Evolutionary conservation across 2,797 vertebrate species (phyloP).

Genomic region (Philypnodon macrostomus): DNA sequence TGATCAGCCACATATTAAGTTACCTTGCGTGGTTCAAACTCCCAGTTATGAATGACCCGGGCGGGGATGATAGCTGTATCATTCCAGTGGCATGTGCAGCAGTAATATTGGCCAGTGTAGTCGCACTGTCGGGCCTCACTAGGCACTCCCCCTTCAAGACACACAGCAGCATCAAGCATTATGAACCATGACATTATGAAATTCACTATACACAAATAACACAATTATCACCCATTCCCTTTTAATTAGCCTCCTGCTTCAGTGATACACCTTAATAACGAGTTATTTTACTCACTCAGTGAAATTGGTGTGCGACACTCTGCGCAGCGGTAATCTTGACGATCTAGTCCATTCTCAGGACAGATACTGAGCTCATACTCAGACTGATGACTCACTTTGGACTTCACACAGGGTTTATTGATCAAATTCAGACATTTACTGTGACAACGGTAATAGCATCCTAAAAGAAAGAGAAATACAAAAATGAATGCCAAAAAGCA

Average conservation of each 20-base stretch:
- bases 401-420: constrained; percentile 90
- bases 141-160: constrained; percentile 83
- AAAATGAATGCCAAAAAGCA: too few species aligned
- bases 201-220: constrained; percentile 2
- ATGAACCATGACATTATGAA: constrained; percentile 6
- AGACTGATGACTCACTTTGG: constrained; percentile 95
- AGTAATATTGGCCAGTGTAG: constrained; percentile 97
- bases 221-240: neutral
- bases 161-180: constrained; percentile 22
- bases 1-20: neutral
- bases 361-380: constrained; percentile 96
- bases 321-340: constrained; percentile 93
- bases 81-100: constrained; percentile 96
- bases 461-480: constrained; percentile 60
- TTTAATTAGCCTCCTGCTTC: neutral
- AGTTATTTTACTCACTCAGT: constrained; percentile 80
- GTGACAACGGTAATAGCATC: constrained; percentile 94
- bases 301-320: constrained; percentile 91
- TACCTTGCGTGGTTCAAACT: constrained; percentile 93
- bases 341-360: constrained; percentile 90
- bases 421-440: constrained; percentile 96
- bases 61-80: constrained; percentile 89
- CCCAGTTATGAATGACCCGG: constrained; percentile 97
- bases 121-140: constrained; percentile 94
- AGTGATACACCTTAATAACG: neutral